Conservation (phyloP, 1,140 invertebrate species). For the Trichonephila inaurata region DNA sequence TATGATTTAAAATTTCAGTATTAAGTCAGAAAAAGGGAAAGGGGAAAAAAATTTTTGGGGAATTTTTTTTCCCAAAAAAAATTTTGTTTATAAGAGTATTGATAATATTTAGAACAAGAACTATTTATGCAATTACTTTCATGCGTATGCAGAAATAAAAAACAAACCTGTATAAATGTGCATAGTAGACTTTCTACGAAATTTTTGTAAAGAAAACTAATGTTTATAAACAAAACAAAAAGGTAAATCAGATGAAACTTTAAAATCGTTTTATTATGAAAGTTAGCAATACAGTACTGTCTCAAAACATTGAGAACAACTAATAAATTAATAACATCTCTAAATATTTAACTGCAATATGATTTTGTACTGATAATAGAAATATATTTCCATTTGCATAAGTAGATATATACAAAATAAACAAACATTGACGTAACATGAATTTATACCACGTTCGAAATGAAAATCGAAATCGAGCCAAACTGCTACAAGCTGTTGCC, state of each 20-base stretch:
- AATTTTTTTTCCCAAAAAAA: no score
- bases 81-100: no score
- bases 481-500: not conserved
- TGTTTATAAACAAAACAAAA: not conserved
- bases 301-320: not conserved
- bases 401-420: not conserved
- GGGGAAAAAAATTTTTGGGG: no score
- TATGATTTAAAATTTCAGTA: no score
- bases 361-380: not conserved
- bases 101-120: no score
- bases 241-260: not conserved
- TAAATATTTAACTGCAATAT: no score
- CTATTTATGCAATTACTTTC: no score
- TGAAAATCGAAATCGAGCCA: slow-evolving; percentile 26
- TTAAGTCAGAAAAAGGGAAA: no score
- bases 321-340: not conserved
- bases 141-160: no score
- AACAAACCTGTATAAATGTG: no score
- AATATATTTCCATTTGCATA: not conserved
- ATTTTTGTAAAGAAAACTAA: no score
- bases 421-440: not conserved
- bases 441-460: not conserved
- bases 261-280: not conserved
- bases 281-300: not conserved
- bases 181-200: no score